Base-by-base conservation (phyloP, 2,888 invertebrate species). In the Lasioglossum leucozonium region DNA sequence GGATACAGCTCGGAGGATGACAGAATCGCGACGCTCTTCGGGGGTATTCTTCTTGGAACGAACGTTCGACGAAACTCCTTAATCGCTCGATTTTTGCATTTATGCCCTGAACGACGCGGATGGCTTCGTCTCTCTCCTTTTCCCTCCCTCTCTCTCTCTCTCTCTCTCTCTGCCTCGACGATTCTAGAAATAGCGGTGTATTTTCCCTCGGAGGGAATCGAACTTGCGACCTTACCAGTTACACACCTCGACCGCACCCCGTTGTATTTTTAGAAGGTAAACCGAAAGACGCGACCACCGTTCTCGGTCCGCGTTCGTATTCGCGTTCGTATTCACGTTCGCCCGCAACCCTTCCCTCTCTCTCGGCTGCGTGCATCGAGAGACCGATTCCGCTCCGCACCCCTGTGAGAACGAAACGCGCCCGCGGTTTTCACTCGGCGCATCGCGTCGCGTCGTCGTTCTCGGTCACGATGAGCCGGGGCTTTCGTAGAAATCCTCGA, bases 121-220 rank as follows among this genome's bases (percentile, higher is more conserved):
- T 16, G 4, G 62, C 16, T 16, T 16, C 30, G 16, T 30, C 62
- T 16, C 30, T 34, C 62, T 58, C 55, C 8, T 26, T 26, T 72
- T 22, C 74, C 37, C 42, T 71, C 79, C 65, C 79, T 55, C 26
- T 26, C 58, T 0, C 72, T 11, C 67, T n/a, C 73, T 13, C 58
- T 37, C 47, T 69, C 76, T 11, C 67, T n/a, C 73, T 13, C 58
- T 37, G 42, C 65, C 76, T 62, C 77, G 90, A 51, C 51, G 84
- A 93, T 91, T 93, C 93, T 92, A 93, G 92, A 94, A 94, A 94
- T 93, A 93, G 92, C 93, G 79, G 82, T 87, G 92, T 92, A 92
- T 93, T 93, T 93, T 92, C 93, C 92, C 91, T 87, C 89, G 84
- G 93, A 93, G 94, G 94, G 93, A 93, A 94, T 94, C 93, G 93